phyloP scores from a whole-genome alignment of 2,797 vertebrate genomes.

The Lepilemur septentrionalis region DNA sequence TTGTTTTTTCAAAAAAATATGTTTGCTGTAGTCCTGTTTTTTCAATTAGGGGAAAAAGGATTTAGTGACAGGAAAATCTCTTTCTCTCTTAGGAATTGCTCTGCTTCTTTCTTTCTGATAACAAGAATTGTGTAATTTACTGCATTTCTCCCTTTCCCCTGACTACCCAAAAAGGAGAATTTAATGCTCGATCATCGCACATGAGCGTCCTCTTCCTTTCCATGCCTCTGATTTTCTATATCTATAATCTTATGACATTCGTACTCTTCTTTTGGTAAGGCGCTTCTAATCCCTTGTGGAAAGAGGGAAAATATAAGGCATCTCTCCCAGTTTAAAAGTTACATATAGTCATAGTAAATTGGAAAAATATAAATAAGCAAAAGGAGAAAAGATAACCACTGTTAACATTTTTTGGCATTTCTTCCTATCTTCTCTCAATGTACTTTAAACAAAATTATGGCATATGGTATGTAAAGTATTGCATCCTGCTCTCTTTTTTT shows the following conservation, averaged over 20 bases:
- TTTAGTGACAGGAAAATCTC: conserved; percentile 41
- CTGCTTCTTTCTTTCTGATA: conserved; percentile 54
- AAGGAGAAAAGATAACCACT: not conserved
- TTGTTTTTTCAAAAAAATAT: conserved; percentile 39
- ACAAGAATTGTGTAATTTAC: conserved; percentile 18
- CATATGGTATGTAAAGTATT: not conserved
- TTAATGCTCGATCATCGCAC: conserved; percentile 17
- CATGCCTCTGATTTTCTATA: conserved; percentile 46
- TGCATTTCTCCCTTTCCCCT: not conserved
- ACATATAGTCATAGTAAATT: conserved; percentile 11
- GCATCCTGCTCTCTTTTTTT: not conserved
- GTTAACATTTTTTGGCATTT: not conserved
- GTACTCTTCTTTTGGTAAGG: not conserved
- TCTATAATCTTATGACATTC: conserved; percentile 47
- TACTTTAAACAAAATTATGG: conserved; percentile 29
- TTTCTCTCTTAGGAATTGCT: conserved; percentile 49
- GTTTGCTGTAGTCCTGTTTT: conserved; percentile 40
- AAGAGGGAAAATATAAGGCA: conserved; percentile 42
- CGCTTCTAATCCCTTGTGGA: conserved; percentile 20
- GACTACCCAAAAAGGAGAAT: conserved; percentile 18
- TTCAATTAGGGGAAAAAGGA: conserved; percentile 4
- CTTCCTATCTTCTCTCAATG: conserved; percentile 38
- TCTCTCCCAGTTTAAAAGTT: conserved; percentile 13
- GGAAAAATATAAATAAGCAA: not conserved
- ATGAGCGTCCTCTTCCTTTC: conserved; percentile 26